phyloP scores from a whole-genome alignment of 2,797 vertebrate species.

The Acanthurus lineatus region DNA sequence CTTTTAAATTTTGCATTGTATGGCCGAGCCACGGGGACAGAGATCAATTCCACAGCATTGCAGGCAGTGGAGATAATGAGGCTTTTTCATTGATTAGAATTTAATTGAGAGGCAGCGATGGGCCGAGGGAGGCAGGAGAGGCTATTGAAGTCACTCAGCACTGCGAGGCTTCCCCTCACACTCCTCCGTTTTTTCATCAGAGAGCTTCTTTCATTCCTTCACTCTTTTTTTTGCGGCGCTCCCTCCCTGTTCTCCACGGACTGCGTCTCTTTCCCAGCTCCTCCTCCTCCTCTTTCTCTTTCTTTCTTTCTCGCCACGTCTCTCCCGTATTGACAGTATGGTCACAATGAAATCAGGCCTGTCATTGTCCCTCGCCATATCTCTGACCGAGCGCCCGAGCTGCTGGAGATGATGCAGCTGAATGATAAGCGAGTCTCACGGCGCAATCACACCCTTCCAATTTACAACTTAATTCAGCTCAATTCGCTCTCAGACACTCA shows the following conservation, averaged over 20 bases:
- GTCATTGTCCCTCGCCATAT: slow-evolving; percentile 24
- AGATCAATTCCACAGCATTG: slow-evolving; percentile 76
- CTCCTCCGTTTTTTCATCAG: slow-evolving; percentile 37
- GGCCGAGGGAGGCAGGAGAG: slow-evolving; percentile 62
- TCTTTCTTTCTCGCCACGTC: background rate
- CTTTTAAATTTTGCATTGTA: slow-evolving; percentile 65
- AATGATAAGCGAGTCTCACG: slow-evolving; percentile 59
- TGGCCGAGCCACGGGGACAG: slow-evolving; percentile 53
- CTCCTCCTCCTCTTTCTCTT: background rate
- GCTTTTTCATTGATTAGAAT: slow-evolving; percentile 81
- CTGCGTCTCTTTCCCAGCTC: background rate
- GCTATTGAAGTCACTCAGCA: slow-evolving; percentile 64
- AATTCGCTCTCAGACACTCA: slow-evolving; percentile 36
- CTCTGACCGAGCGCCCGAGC: slow-evolving; percentile 9
- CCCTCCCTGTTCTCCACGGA: background rate
- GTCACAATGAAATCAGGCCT: slow-evolving; percentile 43
- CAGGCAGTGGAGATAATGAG: slow-evolving; percentile 77
- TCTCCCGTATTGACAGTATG: slow-evolving; percentile 9
- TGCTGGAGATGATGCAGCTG: slow-evolving; percentile 48
- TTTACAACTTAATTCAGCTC: slow-evolving; percentile 72
- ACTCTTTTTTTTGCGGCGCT: background rate
- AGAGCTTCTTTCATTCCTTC: slow-evolving; percentile 31
- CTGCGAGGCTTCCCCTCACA: slow-evolving; percentile 17
- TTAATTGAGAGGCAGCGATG: slow-evolving; percentile 79
- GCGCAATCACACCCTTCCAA: slow-evolving; percentile 62